Percentiles rank a stretch among this genome's conserved stretches.
Conservation (phyloP, 2,113 vertebrate genomes). For the Shinisaurus crocodilurus region DNA sequence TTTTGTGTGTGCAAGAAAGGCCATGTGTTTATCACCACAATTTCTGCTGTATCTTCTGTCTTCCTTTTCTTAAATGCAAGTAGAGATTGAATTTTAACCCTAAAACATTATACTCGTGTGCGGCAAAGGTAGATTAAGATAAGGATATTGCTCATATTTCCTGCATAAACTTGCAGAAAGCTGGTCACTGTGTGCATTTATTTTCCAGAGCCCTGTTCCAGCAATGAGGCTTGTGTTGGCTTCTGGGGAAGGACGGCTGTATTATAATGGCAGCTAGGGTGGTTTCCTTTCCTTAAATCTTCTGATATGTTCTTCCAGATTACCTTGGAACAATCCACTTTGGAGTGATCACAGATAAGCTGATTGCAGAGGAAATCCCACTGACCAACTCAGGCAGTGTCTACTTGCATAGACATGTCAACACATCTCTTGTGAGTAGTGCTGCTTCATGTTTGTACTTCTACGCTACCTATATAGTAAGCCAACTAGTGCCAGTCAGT, state of each 20-base stretch:
- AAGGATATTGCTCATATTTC: background rate
- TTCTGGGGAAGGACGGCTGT: too few relatives aligned
- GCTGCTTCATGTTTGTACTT: conserved; percentile 24
- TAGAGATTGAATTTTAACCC: background rate
- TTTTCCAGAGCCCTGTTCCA: background rate
- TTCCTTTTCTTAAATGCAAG: background rate
- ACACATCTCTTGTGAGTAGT: conserved; percentile 90
- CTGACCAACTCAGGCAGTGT: conserved; percentile 84
- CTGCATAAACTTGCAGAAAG: background rate
- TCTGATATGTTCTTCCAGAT: conserved; percentile 78
- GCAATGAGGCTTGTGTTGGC: background rate
- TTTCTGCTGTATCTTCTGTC: background rate
- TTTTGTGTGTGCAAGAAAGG: background rate
- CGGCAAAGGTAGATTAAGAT: background rate
- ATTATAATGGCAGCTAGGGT: too few relatives aligned
- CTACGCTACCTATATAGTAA: background rate
- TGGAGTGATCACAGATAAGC: conserved; percentile 89
- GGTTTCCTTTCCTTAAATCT: background rate
- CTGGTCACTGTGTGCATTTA: too few relatives aligned
- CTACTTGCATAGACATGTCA: conserved; percentile 92
- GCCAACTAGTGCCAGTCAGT: background rate
- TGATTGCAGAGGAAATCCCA: conserved; percentile 86
- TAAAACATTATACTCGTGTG: background rate
- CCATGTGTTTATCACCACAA: background rate
- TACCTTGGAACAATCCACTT: conserved; percentile 90